These are phyloP conservation scores for Orchesellides sinensis DNA, from an alignment of 2,888 invertebrate genomes.

Conservation along the genomic window DNA sequence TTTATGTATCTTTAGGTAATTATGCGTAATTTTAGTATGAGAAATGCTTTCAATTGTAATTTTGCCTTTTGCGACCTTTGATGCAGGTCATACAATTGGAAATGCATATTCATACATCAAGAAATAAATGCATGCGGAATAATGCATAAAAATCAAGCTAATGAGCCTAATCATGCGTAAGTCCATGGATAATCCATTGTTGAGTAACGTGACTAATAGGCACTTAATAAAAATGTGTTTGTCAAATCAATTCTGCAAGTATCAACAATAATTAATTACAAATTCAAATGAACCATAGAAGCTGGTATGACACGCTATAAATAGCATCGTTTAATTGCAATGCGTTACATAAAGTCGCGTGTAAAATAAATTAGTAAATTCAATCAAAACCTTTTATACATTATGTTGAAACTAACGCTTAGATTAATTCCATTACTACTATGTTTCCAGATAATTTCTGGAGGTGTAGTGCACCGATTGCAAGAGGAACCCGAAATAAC, in stretches of 20 bases:
- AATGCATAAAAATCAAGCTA: too few species aligned
- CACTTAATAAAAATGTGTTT: neutral
- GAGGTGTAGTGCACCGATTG: neutral
- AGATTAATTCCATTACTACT: neutral
- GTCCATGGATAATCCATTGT: too few species aligned
- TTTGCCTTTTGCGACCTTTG: too few species aligned
- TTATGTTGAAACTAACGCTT: conserved; percentile 21
- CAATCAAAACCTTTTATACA: neutral
- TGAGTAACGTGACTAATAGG: too few species aligned
- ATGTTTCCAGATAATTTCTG: conserved; percentile 35
- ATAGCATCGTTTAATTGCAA: neutral
- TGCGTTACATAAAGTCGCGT: too few species aligned
- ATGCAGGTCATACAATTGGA: too few species aligned
- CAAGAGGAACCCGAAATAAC: conserved; percentile 28
- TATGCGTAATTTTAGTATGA: too few species aligned
- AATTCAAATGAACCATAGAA: neutral
- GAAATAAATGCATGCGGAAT: too few species aligned
- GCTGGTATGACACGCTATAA: neutral
- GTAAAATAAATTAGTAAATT: neutral
- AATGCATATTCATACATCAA: too few species aligned
- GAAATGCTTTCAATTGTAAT: too few species aligned
- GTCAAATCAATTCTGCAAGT: neutral
- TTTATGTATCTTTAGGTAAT: too few species aligned
- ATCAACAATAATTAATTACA: neutral
- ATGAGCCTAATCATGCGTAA: too few species aligned